Evolutionary conservation across 2,113 vertebrate genomes (phyloP), one percentile per base, ranked within the genome.

Genomic region (Pungitius pungitius): DNA sequence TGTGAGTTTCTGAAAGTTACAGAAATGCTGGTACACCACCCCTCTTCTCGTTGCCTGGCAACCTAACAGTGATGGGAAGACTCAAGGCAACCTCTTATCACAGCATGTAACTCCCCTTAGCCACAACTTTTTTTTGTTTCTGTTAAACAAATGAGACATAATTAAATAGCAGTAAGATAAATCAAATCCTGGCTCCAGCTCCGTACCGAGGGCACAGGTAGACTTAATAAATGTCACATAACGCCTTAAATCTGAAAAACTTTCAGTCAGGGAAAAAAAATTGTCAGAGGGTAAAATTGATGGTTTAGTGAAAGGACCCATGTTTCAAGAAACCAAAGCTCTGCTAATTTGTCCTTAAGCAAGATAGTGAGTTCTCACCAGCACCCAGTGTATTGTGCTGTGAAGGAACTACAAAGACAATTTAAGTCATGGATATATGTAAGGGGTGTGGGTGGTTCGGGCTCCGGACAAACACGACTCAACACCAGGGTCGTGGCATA

Each of bases 351-450:
- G 49, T 64, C 39, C 42, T 26, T 83, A 68, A 70, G 71, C 11
- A 69, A 85, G 51, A 69, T 75, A 74, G 52, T 24, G 26, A 75
- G 64, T 77, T 77, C 27, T 71, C 26, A 62, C 26, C 30, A n/a
- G 30, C 68, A 63, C 33, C 3, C 30, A 35, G 42, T 56, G 54
- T 54, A 57, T 63, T 73, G n/a, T 56, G 75, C 64, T 30, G 37
- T n/a, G 30, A 27, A 72, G 40, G 45, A 45, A 64, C 39, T 18
- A 0, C 51, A 57, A 47, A 54, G n/a, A 65, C 30, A 52, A 69
- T 75, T 56, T 70, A 76, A 65, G 77, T 60, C 20, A 75, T 47
- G 59, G 57, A 40, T 43, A n/a, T n/a, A n/a, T n/a, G n/a, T n/a
- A n/a, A n/a, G n/a, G n/a, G n/a, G n/a, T n/a, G n/a, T n/a, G n/a